A percentile compares a stretch with the other conserved stretches of the same genome.
These are phyloP conservation scores for Lydus trimaculatus DNA, from an alignment of 2,888 invertebrate genomes.

Conservation along the genomic window DNA sequence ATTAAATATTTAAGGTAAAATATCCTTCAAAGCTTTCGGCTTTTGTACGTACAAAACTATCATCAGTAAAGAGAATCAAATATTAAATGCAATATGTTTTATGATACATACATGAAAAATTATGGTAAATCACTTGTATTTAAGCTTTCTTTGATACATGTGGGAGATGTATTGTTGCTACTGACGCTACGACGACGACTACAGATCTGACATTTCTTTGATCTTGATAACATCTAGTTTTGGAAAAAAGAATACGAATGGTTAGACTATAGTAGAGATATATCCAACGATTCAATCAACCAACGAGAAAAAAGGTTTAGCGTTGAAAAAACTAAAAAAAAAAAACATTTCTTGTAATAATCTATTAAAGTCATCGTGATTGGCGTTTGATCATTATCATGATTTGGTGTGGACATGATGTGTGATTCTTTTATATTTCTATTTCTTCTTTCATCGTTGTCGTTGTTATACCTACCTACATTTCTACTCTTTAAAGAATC, in stretches of 20 bases:
- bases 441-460: not conserved
- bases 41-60: no score
- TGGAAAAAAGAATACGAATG: not conserved
- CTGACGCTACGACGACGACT: constrained; percentile 20
- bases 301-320: not conserved
- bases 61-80: no score
- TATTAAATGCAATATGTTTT: no score
- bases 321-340: not conserved
- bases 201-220: constrained; percentile 26
- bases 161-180: constrained; percentile 21
- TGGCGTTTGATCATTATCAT: constrained; percentile 28
- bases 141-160: constrained; percentile 13
- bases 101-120: not conserved
- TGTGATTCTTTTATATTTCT: not conserved
- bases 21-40: not conserved
- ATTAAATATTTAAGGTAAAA: not conserved
- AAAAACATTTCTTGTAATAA: constrained; percentile 14
- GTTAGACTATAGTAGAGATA: not conserved
- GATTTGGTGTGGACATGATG: constrained; percentile 28
- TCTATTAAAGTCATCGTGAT: constrained; percentile 33
- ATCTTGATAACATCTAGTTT: constrained; percentile 30
- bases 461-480: not conserved
- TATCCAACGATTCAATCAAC: not conserved
- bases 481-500: not conserved
- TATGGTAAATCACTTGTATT: no score